These are phyloP conservation scores for Brotula barbata DNA, from an alignment of 2,797 vertebrate genomes.

Conservation along the genomic window DNA sequence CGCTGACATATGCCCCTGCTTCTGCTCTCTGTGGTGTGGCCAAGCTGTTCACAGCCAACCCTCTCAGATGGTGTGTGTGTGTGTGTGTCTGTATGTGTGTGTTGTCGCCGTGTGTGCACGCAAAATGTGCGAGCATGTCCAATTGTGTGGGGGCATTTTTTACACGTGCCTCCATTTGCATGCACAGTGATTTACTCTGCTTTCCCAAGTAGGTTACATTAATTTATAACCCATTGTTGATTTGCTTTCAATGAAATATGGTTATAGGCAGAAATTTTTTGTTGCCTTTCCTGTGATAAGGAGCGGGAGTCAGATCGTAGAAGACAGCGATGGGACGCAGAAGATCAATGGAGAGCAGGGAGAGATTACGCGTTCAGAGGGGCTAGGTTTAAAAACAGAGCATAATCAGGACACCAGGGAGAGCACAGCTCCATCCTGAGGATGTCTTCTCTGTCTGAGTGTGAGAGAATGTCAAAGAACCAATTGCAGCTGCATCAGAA, in stretches of 20 bases:
- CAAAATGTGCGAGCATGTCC: constrained; percentile 69
- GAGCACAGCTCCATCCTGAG: constrained; percentile 30
- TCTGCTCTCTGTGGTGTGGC: constrained; percentile 79
- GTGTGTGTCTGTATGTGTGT: constrained; percentile 32
- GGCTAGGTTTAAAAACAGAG: constrained; percentile 51
- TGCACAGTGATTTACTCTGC: constrained; percentile 47
- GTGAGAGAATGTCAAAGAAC: constrained; percentile 42
- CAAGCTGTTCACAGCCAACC: constrained; percentile 78
- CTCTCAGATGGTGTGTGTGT: constrained; percentile 73
- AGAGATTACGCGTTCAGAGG: constrained; percentile 8
- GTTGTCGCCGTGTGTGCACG: constrained; percentile 41
- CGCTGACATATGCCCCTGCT: constrained; percentile 80
- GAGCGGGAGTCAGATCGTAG: constrained; percentile 13
- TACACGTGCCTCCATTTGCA: constrained; percentile 69
- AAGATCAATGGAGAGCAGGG: constrained; percentile 50
- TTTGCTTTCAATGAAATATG: constrained; percentile 44
- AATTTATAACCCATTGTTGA: constrained; percentile 51
- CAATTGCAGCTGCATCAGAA: constrained; percentile 41
- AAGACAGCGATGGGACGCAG: constrained; percentile 27
- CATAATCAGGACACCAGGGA: constrained; percentile 67
- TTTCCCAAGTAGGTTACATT: constrained; percentile 54
- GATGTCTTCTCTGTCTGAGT: constrained; percentile 34
- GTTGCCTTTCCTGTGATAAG: constrained; percentile 42
- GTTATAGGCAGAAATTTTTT: constrained; percentile 30
- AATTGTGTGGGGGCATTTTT: constrained; percentile 71